Evolutionary conservation across 2,797 vertebrate species (phyloP), one percentile per base, ranked within the genome.

Genomic region (Tadarida brasiliensis): DNA sequence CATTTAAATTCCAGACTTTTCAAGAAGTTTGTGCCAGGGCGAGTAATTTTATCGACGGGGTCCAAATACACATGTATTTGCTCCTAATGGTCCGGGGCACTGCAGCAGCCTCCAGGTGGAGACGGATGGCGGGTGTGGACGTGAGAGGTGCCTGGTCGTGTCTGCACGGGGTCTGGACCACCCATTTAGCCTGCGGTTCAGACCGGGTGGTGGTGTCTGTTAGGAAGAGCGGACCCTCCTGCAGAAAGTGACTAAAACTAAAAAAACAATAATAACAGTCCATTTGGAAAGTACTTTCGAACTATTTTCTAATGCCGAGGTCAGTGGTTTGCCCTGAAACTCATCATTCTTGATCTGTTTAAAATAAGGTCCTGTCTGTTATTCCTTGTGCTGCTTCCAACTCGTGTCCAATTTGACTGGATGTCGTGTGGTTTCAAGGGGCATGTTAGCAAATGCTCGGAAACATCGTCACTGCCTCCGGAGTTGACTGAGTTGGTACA

Each of bases 281-380:
- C 73, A 70, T 70, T 96, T 97, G 68, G 73, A 97, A 87, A 87
- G 84, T 57, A 35, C 5, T 81, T 73, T 65, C 51, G 92, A 97
- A 97, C 94, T 96, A 61, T 96, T 96, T 97, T 96, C 59, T 82
- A 96, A 77, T 57, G 92, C 44, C 92, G 78, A 96, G 12, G 11
- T 92, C 97, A 92, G 86, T 65, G 51, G n/a, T 73, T 96, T 90
- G 51, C 91, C 51, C 95, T 96, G 90, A 81, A 65, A 86, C 65
- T 83, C 94, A 77, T 92, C 93, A 97, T 94, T 97, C 57, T 92
- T 90, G 87, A 73, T 95, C 78, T 96, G 76, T 92, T 97, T 97
- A 83, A 94, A 81, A 73, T 87, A 95, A 93, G 3, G 44, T 94
- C 87, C 95, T 90, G 67, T 26, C 22, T 76, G 61, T 71, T 84